Conservation (phyloP, 2,797 vertebrate genomes). For the Sebastes umbrosus region DNA sequence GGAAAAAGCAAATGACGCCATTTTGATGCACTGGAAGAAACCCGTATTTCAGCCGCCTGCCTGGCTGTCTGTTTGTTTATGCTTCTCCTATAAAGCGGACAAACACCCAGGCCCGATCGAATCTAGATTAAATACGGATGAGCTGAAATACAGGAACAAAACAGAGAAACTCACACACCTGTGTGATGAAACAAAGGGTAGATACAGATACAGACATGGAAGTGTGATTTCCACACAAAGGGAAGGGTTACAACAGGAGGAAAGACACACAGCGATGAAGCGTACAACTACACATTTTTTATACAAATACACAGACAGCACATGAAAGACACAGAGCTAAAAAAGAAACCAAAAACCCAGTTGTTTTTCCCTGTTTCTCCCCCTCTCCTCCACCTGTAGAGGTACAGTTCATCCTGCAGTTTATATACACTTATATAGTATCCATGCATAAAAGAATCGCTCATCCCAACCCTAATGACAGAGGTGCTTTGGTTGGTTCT, state of each 20-base stretch:
- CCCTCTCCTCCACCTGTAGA: slow-evolving; percentile 70
- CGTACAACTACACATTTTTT: slow-evolving; percentile 57
- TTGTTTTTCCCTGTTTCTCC: slow-evolving; percentile 49
- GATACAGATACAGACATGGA: slow-evolving; percentile 27
- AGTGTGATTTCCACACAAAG: slow-evolving; percentile 31
- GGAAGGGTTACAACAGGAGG: slow-evolving; percentile 34
- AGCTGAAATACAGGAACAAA: slow-evolving; percentile 34
- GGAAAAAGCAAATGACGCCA: slow-evolving; percentile 60
- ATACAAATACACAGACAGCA: slow-evolving; percentile 67
- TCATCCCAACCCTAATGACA: slow-evolving; percentile 71
- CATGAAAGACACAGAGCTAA: slow-evolving; percentile 52
- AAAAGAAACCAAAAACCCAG: slow-evolving; percentile 53
- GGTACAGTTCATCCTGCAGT: slow-evolving; percentile 78
- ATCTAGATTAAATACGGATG: slow-evolving; percentile 40
- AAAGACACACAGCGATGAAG: slow-evolving; percentile 48
- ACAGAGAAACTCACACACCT: slow-evolving; percentile 24
- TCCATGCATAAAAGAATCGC: slow-evolving; percentile 84
- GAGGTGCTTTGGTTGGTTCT: slow-evolving; percentile 71
- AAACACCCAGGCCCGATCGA: slow-evolving; percentile 42
- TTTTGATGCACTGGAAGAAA: slow-evolving; percentile 63
- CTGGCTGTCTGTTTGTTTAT: slow-evolving; percentile 47
- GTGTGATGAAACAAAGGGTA: slow-evolving; percentile 37
- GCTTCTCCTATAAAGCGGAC: slow-evolving; percentile 44
- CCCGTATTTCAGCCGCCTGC: slow-evolving; percentile 31
- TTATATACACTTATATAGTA: slow-evolving; percentile 83